Evolutionary conservation across 2,797 vertebrate genomes (phyloP).

Genomic region (Clamator glandarius): DNA sequence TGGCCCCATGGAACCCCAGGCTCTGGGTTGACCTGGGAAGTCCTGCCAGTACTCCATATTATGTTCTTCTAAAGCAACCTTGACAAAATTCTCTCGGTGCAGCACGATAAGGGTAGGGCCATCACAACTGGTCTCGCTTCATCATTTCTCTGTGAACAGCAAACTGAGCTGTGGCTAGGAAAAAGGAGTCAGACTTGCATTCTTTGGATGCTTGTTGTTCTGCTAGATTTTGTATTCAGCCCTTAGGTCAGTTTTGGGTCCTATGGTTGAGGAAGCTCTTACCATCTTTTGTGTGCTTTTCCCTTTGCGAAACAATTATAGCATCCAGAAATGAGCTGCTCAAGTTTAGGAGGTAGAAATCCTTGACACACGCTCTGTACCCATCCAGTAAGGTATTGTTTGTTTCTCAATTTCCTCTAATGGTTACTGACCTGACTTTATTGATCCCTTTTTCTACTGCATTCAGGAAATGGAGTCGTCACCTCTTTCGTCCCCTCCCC

Average conservation of each 20-base stretch:
- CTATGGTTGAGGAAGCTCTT: fast-evolving
- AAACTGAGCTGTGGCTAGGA: fast-evolving
- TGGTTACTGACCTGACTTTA: fast-evolving
- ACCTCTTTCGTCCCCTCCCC: fast-evolving
- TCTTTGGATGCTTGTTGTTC: fast-evolving
- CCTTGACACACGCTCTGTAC: fast-evolving
- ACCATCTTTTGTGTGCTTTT: fast-evolving
- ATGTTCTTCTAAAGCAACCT: fast-evolving
- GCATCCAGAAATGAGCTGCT: fast-evolving
- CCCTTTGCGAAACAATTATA: fast-evolving
- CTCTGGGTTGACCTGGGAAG: not conserved
- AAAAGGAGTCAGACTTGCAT: not conserved
- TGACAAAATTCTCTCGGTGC: fast-evolving
- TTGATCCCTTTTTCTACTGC: fast-evolving
- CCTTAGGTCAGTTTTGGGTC: not conserved
- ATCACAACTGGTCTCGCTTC: fast-evolving
- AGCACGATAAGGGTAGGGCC: fast-evolving
- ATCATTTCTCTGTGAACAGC: not conserved
- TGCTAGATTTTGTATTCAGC: fast-evolving
- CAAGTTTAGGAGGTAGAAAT: fast-evolving
- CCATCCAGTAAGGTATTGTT: fast-evolving
- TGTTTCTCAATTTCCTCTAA: fast-evolving
- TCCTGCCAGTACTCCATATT: fast-evolving
- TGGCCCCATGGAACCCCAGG: fast-evolving
- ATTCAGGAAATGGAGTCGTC: fast-evolving